Percentiles rank a stretch among this genome's conserved stretches.
These are phyloP conservation scores for Chiloscyllium plagiosum DNA, from an alignment of 2,113 vertebrate species.

Conservation along the genomic window DNA sequence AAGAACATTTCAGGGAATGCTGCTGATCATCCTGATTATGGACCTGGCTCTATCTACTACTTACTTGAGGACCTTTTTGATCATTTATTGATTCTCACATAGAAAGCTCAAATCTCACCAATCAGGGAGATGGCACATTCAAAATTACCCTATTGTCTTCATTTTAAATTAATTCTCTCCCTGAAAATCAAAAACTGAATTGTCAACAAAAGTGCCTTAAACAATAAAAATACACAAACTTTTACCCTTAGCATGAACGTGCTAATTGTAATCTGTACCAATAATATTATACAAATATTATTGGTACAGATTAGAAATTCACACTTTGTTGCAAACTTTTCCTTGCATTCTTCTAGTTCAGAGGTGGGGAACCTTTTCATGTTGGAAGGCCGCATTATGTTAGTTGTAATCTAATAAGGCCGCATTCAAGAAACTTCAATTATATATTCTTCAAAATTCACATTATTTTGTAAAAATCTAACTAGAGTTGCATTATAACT, in stretches of 20 bases:
- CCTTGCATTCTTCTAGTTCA: neutral
- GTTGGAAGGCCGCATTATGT: too few relatives aligned
- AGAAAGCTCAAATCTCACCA: neutral
- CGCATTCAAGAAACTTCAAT: too few relatives aligned
- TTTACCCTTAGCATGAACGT: neutral
- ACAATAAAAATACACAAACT: neutral
- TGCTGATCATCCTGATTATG: neutral
- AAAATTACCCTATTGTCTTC: neutral
- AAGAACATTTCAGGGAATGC: too few relatives aligned
- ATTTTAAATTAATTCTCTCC: neutral
- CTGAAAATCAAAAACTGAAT: neutral
- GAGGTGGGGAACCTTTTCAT: too few relatives aligned
- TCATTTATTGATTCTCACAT: neutral
- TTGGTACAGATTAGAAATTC: neutral
- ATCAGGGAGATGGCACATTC: neutral
- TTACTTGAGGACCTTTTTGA: neutral
- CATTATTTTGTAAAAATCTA: too few relatives aligned
- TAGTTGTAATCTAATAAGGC: too few relatives aligned
- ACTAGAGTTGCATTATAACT: too few relatives aligned
- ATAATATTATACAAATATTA: neutral
- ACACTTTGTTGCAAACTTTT: neutral
- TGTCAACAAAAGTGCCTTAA: neutral
- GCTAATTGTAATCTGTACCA: too few relatives aligned
- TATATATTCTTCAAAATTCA: too few relatives aligned
- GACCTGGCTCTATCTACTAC: neutral